These are phyloP conservation scores for Drosophila auraria DNA, from an alignment of 1,140 invertebrate genomes.

Conservation along the genomic window DNA sequence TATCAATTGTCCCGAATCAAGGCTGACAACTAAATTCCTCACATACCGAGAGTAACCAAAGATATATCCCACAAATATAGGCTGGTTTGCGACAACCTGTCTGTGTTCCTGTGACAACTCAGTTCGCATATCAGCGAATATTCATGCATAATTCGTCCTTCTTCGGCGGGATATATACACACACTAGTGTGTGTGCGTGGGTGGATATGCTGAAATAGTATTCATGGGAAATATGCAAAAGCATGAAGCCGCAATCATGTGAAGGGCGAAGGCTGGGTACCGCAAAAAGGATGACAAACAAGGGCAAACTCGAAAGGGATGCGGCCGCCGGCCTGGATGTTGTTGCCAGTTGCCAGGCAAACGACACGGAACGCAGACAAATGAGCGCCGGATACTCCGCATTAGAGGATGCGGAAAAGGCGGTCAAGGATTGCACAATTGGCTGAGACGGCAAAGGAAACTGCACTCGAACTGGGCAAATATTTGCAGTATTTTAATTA, in stretches of 20 bases:
- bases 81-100: conserved; percentile 39
- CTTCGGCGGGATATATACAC: background rate
- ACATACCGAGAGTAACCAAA: conserved; percentile 29
- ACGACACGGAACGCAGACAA: conserved; percentile 47
- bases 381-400: conserved; percentile 28
- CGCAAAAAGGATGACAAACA: conserved; percentile 69
- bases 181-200: background rate
- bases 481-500: conserved; percentile 61
- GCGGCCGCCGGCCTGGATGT: conserved; percentile 29
- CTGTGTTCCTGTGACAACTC: conserved; percentile 45
- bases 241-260: conserved; percentile 55
- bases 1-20: conserved; percentile 26
- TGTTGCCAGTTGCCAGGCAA: conserved; percentile 26
- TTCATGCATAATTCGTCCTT: conserved; percentile 51
- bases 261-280: conserved; percentile 39
- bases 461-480: conserved; percentile 46
- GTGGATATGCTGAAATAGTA: conserved; percentile 36
- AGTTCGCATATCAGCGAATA: conserved; percentile 45
- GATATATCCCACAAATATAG: conserved; percentile 3
- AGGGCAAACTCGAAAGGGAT: conserved; percentile 62
- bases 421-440: conserved; percentile 51
- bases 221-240: conserved; percentile 70
- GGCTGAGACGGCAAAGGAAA: conserved; percentile 5
- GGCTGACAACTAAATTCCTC: conserved; percentile 42
- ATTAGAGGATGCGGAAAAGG: conserved; percentile 25